A percentile compares a stretch with the other conserved stretches of the same genome.
Evolutionary conservation across 2,797 vertebrate genomes (phyloP).

Genomic region (Halcyon leucocephala): DNA sequence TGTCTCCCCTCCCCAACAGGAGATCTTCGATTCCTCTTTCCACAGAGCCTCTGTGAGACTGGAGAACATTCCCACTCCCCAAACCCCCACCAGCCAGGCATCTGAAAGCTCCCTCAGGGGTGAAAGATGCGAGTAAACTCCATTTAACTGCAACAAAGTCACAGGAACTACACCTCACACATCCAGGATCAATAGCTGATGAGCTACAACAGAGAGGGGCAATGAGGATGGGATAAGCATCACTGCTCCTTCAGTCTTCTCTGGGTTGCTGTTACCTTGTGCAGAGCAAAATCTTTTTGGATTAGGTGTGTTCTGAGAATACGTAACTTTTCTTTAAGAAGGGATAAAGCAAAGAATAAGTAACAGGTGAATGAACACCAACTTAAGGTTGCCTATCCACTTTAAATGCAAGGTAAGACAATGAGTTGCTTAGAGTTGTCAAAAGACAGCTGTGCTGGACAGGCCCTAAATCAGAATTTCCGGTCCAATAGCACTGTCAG

Average conservation of each 20-base stretch:
- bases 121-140: not conserved
- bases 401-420: not conserved
- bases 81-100: not conserved
- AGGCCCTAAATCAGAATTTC: not conserved
- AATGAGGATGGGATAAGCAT: not conserved
- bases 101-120: not conserved
- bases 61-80: not conserved
- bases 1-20: not conserved
- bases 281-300: not conserved
- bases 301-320: not conserved
- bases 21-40: not conserved
- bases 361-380: not conserved
- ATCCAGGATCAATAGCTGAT: not conserved
- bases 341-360: not conserved
- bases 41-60: not conserved
- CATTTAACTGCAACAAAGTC: slow-evolving; percentile 9
- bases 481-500: not conserved
- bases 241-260: slow-evolving; percentile 18
- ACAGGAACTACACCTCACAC: not conserved
- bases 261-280: not conserved
- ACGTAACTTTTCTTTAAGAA: not conserved
- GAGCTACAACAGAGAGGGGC: not conserved
- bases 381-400: not conserved
- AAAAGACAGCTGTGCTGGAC: not conserved
- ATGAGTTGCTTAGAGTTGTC: not conserved